Conservation (phyloP, 2,888 invertebrate species). For the Drosophila anceps region DNA sequence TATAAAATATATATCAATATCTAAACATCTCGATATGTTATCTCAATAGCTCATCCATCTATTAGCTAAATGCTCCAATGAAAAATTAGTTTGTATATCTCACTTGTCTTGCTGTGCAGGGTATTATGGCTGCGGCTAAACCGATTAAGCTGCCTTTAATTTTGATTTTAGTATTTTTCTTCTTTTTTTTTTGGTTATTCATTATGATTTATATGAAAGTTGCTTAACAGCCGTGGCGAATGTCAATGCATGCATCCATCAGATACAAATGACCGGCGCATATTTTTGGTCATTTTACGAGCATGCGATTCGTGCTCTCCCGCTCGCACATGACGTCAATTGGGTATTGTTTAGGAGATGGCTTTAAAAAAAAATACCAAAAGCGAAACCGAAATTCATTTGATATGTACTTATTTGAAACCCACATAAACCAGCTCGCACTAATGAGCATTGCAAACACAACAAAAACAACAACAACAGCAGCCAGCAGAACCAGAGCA, state of each 20-base stretch:
- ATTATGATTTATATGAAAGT: constrained; percentile 64
- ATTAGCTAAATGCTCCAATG: background rate
- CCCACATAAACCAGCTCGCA: constrained; percentile 48
- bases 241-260: constrained; percentile 74
- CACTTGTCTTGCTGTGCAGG: background rate
- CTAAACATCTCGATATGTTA: background rate
- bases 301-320: constrained; percentile 11
- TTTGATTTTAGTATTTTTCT: background rate
- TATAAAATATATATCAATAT: too few species aligned
- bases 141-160: background rate
- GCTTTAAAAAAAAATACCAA: constrained; percentile 29
- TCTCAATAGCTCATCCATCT: background rate
- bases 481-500: constrained; percentile 20
- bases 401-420: constrained; percentile 47
- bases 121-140: constrained; percentile 14
- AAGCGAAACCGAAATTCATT: constrained; percentile 17
- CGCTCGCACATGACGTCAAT: constrained; percentile 54
- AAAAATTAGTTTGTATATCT: background rate
- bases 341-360: constrained; percentile 51
- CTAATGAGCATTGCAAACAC: constrained; percentile 65
- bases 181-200: constrained; percentile 12
- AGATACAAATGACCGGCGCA: constrained; percentile 46
- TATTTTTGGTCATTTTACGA: constrained; percentile 45
- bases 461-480: constrained; percentile 27
- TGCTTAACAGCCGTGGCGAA: constrained; percentile 51